Evolutionary conservation across 2,113 vertebrate genomes (phyloP), one percentile per base, ranked within the genome.

Genomic region (Spea multiplicata): DNA sequence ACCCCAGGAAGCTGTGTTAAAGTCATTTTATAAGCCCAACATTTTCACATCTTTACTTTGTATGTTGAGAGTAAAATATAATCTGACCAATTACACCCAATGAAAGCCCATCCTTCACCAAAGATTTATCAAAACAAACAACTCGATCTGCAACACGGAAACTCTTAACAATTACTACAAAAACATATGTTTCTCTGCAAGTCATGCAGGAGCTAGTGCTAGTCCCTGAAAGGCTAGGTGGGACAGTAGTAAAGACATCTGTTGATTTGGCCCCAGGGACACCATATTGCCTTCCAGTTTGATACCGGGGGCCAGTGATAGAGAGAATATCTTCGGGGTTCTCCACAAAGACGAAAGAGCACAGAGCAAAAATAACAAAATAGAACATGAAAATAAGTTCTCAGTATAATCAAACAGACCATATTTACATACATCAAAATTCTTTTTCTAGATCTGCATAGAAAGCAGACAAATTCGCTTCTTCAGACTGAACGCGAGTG

Each of bases 371-470:
- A 1, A 80, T 44, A 76, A 73, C 64, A 85, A 10, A 17, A 47
- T 44, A 78, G 16, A 45, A 83, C 73, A 82, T 45, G n/a, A 83
- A 57, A 30, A 52, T 16, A 53, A 53, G 80, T 44, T 49, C 84
- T 46, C 81, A 80, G 62, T 46, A 0, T 10, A 61, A 85, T 86
- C 82, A 86, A 77, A 70, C 61, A 16, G 75, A 74, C 80, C 82
- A 50, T 86, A 86, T 86, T 73, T 82, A 89, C 82, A 84, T 78
- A 85, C 82, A 84, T 74, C 87, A 53, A 81, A 91, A 91, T 84
- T 82, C 85, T 30, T 30, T 30, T 83, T 75, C 71, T 84, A 82
- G 85, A 86, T 84, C 53, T 62, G 78, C 83, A 64, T 83, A 86
- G 45, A 9, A 83, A 74, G 84, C 8, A 75, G 81, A 86, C 66